Conservation (phyloP, 2,797 vertebrate species). For the Sebastolobus altivelis region DNA sequence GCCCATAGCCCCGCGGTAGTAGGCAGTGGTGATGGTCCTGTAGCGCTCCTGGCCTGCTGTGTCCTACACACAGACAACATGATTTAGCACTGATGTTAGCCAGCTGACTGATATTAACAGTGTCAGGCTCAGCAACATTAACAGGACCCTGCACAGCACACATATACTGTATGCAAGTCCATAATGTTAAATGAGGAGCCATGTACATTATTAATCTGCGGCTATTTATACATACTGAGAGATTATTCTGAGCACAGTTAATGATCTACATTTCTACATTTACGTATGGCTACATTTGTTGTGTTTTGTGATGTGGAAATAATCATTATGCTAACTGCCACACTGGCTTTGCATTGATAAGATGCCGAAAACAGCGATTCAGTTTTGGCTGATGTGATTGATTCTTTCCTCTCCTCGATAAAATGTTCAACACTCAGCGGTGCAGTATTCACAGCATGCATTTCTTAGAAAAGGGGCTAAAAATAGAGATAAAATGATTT, state of each 20-base stretch:
- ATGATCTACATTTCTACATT: conserved; percentile 2
- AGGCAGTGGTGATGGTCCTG: conserved; percentile 97
- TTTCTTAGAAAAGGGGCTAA: conserved; percentile 24
- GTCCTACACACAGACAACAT: conserved; percentile 85
- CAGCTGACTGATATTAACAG: conserved; percentile 21
- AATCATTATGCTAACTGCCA: conserved; percentile 59
- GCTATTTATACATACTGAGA: conserved; percentile 19
- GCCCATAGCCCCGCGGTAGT: conserved; percentile 98
- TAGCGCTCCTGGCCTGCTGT: conserved; percentile 98
- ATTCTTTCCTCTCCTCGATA: conserved; percentile 44
- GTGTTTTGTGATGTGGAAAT: conserved; percentile 32
- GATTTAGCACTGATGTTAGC: conserved; percentile 22
- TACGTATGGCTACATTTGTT: conserved; percentile 10
- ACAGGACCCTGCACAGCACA: conserved; percentile 2
- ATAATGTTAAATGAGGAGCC: conserved; percentile 6
- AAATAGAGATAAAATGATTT: conserved; percentile 42
- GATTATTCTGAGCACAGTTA: background rate
- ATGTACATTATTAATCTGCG: conserved; percentile 21
- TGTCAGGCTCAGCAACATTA: conserved; percentile 20
- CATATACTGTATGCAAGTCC: background rate
- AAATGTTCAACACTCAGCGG: conserved; percentile 34
- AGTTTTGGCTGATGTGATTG: conserved; percentile 53
- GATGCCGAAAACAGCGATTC: conserved; percentile 51
- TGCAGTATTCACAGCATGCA: conserved; percentile 18
- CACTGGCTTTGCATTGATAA: conserved; percentile 57